Conservation (phyloP, 2,888 invertebrate species). For the Microctonus hyperodae region DNA sequence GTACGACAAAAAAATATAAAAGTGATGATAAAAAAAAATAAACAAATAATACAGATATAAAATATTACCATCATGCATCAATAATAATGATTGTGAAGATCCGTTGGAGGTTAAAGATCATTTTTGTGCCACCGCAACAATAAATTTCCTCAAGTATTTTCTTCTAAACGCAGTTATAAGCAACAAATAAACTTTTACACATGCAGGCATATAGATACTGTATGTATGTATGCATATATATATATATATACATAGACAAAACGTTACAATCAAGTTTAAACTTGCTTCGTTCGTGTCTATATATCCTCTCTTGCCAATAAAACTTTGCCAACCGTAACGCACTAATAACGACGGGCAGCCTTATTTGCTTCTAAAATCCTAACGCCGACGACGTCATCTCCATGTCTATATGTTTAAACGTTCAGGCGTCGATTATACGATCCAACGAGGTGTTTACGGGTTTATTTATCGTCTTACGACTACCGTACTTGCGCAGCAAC, state of each 20-base stretch:
- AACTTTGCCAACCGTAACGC: constrained; percentile 31
- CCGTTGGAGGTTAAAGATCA: constrained; percentile 13
- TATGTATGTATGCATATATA: too few relatives aligned
- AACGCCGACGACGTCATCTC: background rate
- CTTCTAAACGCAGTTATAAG: background rate
- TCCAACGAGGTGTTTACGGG: constrained; percentile 19
- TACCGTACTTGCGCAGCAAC: constrained; percentile 13
- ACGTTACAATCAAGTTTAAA: constrained; percentile 11
- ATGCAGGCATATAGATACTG: background rate
- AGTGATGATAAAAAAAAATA: background rate
- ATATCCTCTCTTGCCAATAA: constrained; percentile 20
- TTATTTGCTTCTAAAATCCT: constrained; percentile 41
- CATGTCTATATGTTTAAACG: constrained; percentile 8
- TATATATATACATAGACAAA: too few relatives aligned
- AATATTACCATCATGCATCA: background rate
- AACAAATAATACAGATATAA: background rate
- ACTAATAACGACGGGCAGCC: constrained; percentile 41
- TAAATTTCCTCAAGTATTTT: constrained; percentile 17
- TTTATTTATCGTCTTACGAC: constrained; percentile 24
- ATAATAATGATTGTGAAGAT: background rate
- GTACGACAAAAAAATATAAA: background rate
- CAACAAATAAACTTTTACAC: background rate
- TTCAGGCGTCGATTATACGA: constrained; percentile 22
- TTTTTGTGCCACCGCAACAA: constrained; percentile 17
- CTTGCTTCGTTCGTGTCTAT: constrained; percentile 16